These are phyloP conservation scores for Mesopsocus fuscifrons DNA, from an alignment of 2,888 invertebrate species.

Conservation along the genomic window DNA sequence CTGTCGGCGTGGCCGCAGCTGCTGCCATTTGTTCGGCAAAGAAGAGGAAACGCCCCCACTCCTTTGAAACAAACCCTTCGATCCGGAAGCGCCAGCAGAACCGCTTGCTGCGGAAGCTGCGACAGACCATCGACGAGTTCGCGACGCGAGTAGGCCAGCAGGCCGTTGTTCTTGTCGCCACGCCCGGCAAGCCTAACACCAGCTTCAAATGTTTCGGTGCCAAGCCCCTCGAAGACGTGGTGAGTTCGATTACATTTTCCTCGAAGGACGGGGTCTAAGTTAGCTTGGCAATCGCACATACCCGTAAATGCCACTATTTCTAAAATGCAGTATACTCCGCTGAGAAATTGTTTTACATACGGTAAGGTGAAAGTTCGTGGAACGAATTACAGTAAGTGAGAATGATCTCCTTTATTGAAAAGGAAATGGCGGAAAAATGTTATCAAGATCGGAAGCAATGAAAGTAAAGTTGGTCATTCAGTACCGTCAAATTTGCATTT, in stretches of 20 bases:
- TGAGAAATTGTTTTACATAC: too few relatives aligned
- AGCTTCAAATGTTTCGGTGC: constrained; percentile 95
- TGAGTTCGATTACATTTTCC: constrained; percentile 23
- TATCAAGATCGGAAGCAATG: too few relatives aligned
- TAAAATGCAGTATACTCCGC: too few relatives aligned
- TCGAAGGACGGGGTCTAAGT: too few relatives aligned
- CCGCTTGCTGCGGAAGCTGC: constrained; percentile 65
- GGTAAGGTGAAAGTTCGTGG: too few relatives aligned
- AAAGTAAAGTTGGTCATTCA: too few relatives aligned
- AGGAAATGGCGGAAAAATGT: too few relatives aligned
- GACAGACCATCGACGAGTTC: constrained; percentile 92
- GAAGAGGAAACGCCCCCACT: constrained; percentile 85
- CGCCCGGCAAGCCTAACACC: constrained; percentile 88
- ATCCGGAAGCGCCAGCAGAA: constrained; percentile 92
- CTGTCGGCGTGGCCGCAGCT: constrained; percentile 90
- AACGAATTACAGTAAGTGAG: too few relatives aligned
- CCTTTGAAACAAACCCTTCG: constrained; percentile 93
- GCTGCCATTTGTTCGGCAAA: constrained; percentile 92
- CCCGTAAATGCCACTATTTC: too few relatives aligned
- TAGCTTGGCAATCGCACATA: too few relatives aligned
- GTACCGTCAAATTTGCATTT: too few relatives aligned
- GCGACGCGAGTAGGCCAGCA: constrained; percentile 94
- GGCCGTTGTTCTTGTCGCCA: constrained; percentile 87
- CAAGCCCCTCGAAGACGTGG: constrained; percentile 90
- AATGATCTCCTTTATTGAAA: too few relatives aligned